A percentile compares a stretch with the other conserved stretches of the same genome.
Evolutionary conservation across 2,797 vertebrate genomes (phyloP).

Genomic region (Chlorospingus semifuscus): DNA sequence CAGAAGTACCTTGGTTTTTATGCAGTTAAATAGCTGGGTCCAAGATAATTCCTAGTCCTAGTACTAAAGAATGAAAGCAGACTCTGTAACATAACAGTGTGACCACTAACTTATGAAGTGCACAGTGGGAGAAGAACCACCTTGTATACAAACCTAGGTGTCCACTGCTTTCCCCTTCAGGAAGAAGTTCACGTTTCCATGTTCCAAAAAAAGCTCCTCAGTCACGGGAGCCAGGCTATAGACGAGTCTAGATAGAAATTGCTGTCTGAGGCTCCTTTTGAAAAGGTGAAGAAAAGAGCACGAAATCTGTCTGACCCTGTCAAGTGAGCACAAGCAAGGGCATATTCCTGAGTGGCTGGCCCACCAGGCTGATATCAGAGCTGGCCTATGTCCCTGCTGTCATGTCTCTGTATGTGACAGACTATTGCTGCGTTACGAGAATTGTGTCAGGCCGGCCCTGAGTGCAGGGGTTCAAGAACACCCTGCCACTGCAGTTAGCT

Average conservation of each 20-base stretch:
- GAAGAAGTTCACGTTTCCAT: neutral
- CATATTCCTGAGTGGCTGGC: neutral
- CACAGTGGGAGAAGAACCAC: accelerated
- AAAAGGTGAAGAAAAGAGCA: neutral
- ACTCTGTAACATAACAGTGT: neutral
- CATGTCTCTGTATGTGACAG: neutral
- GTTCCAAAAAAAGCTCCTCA: neutral
- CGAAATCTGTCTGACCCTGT: neutral
- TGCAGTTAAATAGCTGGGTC: neutral
- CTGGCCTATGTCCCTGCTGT: accelerated
- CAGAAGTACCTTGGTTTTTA: neutral
- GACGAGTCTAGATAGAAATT: neutral
- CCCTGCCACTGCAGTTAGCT: neutral
- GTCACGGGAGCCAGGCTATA: accelerated
- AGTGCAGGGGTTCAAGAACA: neutral
- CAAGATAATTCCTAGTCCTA: neutral
- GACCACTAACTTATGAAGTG: neutral
- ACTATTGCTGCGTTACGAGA: neutral
- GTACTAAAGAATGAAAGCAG: neutral
- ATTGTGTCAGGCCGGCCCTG: neutral
- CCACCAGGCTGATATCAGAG: neutral
- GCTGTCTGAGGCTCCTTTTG: neutral
- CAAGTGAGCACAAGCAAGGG: neutral
- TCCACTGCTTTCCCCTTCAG: neutral
- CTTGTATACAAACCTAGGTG: neutral